Percentiles rank a stretch among this genome's conserved stretches.
These are phyloP conservation scores for Chrysogorgia sp. DNA, from an alignment of 92 coral and sea anemone species.

Conservation along the genomic window DNA sequence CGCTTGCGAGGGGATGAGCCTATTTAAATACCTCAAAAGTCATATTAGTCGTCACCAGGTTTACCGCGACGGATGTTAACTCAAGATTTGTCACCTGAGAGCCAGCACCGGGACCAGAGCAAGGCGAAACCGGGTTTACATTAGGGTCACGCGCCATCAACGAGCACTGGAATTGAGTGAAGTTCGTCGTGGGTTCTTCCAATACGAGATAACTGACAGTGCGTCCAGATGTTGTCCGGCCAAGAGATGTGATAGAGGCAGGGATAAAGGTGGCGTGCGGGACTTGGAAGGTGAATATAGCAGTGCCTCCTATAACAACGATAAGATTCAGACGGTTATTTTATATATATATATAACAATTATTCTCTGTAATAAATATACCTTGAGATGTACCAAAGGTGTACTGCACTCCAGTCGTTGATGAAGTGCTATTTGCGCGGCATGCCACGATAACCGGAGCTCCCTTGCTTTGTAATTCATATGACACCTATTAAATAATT, in stretches of 20 bases:
- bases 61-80: conserved; percentile 14
- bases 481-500: conserved; percentile 6
- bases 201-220: conserved; percentile 33
- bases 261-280: conserved; percentile 39
- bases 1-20: not conserved
- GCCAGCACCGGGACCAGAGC: not conserved
- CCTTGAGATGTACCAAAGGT: conserved; percentile 27
- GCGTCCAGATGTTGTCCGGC: conserved; percentile 23
- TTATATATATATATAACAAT: too few species aligned
- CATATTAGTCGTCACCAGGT: conserved; percentile 23
- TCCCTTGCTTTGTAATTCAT: conserved; percentile 17
- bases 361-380: not conserved
- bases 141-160: not conserved
- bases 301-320: conserved; percentile 27
- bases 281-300: conserved; percentile 27
- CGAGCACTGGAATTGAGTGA: conserved; percentile 19
- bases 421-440: conserved; percentile 22
- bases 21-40: conserved; percentile 32
- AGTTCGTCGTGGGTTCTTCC: conserved; percentile 25
- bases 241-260: conserved; percentile 39
- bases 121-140: not conserved
- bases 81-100: conserved; percentile 2
- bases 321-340: too few species aligned
- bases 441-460: conserved; percentile 33
- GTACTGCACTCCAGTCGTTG: conserved; percentile 24